Percentiles rank a stretch among this genome's conserved stretches.
Conservation (phyloP, 2,797 vertebrate genomes). For the Parauchenoglanis ngamensis region DNA sequence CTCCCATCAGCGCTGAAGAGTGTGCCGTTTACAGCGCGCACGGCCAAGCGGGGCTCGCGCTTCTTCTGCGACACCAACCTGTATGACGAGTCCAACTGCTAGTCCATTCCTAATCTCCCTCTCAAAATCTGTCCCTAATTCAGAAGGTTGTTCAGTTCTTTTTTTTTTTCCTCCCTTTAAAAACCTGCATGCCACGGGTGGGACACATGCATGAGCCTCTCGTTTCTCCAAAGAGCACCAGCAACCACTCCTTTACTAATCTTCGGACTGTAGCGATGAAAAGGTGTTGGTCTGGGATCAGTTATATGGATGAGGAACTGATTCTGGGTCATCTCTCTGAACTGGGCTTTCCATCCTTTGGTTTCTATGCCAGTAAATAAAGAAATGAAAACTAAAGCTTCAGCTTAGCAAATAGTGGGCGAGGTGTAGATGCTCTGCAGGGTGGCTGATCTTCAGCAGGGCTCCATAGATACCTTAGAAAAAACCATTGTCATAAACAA, state of each 20-base stretch:
- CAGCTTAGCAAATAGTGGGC: not conserved
- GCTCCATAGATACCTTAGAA: not conserved
- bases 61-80: conserved; percentile 98
- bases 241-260: conserved; percentile 52
- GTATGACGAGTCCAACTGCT: conserved; percentile 97
- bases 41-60: conserved; percentile 95
- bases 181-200: conserved; percentile 62
- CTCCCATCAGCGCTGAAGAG: conserved; percentile 91
- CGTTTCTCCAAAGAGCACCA: conserved; percentile 41
- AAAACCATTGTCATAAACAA: not conserved
- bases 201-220: conserved; percentile 75
- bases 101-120: conserved; percentile 71
- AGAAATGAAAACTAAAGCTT: not conserved
- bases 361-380: not conserved
- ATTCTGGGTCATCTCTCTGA: conserved; percentile 26
- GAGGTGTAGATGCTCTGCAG: too few species aligned
- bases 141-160: conserved; percentile 79
- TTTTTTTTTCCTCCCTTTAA: conserved; percentile 59
- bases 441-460: not conserved
- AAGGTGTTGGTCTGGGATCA: conserved; percentile 26
- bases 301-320: conserved; percentile 9
- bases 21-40: conserved; percentile 97
- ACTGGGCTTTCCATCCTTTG: conserved; percentile 13
- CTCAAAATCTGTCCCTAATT: conserved; percentile 63
- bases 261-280: not conserved